A percentile compares a stretch with the other conserved stretches of the same genome.
These are phyloP conservation scores for Hoplodrina ambigua DNA, from an alignment of 2,888 invertebrate genomes.

Conservation along the genomic window DNA sequence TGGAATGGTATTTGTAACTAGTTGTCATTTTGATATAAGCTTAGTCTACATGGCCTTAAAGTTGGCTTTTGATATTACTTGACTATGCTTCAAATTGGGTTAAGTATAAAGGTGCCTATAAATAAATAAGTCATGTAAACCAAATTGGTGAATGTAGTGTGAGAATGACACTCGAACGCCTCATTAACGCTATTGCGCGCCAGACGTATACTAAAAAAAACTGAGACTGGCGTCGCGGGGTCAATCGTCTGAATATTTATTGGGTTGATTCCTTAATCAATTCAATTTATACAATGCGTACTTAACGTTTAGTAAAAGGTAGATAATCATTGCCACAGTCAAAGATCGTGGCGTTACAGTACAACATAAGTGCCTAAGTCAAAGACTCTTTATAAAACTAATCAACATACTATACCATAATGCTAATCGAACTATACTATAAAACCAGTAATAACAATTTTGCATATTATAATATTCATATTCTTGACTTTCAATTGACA, in stretches of 20 bases:
- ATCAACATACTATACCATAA: too few species aligned
- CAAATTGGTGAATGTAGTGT: conserved; percentile 13
- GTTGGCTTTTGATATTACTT: background rate
- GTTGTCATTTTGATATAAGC: background rate
- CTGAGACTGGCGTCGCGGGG: conserved; percentile 69
- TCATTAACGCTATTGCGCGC: conserved; percentile 68
- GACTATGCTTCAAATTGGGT: background rate
- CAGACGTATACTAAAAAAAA: conserved; percentile 68
- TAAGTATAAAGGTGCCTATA: background rate
- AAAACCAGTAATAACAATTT: background rate
- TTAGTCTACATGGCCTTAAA: background rate
- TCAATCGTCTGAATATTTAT: conserved; percentile 81
- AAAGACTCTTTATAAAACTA: background rate
- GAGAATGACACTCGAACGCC: conserved; percentile 25
- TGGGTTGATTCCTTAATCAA: conserved; percentile 75
- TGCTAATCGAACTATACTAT: background rate
- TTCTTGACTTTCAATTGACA: too few species aligned
- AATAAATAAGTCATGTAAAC: conserved; percentile 4
- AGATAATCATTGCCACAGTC: conserved; percentile 33
- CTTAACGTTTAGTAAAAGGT: conserved; percentile 41
- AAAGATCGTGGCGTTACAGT: conserved; percentile 31
- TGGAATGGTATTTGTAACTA: background rate
- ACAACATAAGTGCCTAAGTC: background rate
- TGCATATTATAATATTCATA: too few species aligned
- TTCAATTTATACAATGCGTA: conserved; percentile 72